Conservation (phyloP, 2,113 vertebrate species). For the Chrysemys picta region DNA sequence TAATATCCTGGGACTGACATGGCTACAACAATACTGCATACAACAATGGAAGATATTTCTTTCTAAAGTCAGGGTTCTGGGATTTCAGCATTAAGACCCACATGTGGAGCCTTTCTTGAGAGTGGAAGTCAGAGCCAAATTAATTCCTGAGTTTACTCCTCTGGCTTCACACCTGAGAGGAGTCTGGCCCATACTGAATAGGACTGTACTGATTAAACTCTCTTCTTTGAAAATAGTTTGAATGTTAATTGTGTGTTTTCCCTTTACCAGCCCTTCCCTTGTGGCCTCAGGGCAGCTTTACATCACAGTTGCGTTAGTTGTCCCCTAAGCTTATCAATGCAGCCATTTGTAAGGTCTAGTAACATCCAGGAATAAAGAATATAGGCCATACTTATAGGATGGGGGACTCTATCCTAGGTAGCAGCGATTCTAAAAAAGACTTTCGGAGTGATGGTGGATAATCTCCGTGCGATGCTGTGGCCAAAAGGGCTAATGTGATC, state of each 20-base stretch:
- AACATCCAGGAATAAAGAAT: not conserved
- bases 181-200: rapidly evolving
- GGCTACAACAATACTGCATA: not conserved
- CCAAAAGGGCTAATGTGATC: not conserved
- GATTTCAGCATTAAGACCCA: not conserved
- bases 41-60: not conserved
- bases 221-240: not conserved
- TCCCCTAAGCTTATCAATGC: rapidly evolving
- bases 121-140: not conserved
- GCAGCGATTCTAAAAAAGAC: not conserved
- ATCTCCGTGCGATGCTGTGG: not conserved
- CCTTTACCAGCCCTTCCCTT: not conserved
- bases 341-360: rapidly evolving
- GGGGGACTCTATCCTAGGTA: not conserved
- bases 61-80: not conserved
- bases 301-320: rapidly evolving
- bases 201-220: not conserved
- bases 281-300: not conserved
- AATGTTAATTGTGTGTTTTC: not conserved
- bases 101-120: not conserved
- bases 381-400: not conserved
- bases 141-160: not conserved
- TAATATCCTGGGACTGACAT: not conserved
- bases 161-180: rapidly evolving
- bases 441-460: not conserved